Base-by-base conservation (phyloP, 2,888 invertebrate species). In the Perizoma affinitatum region DNA sequence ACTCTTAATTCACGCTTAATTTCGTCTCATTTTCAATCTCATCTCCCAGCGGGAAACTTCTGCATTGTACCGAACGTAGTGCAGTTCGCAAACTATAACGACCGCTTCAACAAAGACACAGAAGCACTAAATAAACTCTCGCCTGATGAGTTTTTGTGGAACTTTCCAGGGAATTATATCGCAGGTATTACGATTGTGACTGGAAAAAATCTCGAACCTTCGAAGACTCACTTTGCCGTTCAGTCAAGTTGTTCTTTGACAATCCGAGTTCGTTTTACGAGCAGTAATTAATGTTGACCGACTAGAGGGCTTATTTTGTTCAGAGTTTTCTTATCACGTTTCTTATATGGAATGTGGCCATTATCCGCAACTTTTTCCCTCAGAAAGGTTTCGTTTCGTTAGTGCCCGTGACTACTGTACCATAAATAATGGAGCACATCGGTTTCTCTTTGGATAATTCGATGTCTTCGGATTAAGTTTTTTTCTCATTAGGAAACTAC, bases 241-340 rank as follows among this genome's bases (percentile, higher is more conserved):
- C 72, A 69, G 68, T 66, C 77, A 84, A 85, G 79, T 86, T 82
- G 74, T 78, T 79, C 83, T 79, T 79, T 83, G 82, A 80, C 81
- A 78, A 78, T 75, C 74, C 73, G 74, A 80, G 77, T 79, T 78
- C 80, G 80, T 82, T 82, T 82, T 80, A 81, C 80, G 76, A 75
- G 67, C 64, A 73, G 82, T 87, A 87, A 88, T 88, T 87, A 86
- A 88, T 86, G 87, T 85, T 79, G 80, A 78, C 70, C 77, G 78
- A 80, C 79, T 59, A 73, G 70, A 70, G 70, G 69, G 70, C 71
- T 75, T 69, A 78, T 75, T 79, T 73, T 72, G 70, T 72, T 73
- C 73, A 40, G 61, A 82, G 76, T 80, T 84, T 82, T 78, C 80
- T 81, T 82, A 78, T 80, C 78, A 76, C 65, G 65, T 71, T 76